Conservation (phyloP, 2,888 invertebrate genomes). For the Torymus aiolomorphi region DNA sequence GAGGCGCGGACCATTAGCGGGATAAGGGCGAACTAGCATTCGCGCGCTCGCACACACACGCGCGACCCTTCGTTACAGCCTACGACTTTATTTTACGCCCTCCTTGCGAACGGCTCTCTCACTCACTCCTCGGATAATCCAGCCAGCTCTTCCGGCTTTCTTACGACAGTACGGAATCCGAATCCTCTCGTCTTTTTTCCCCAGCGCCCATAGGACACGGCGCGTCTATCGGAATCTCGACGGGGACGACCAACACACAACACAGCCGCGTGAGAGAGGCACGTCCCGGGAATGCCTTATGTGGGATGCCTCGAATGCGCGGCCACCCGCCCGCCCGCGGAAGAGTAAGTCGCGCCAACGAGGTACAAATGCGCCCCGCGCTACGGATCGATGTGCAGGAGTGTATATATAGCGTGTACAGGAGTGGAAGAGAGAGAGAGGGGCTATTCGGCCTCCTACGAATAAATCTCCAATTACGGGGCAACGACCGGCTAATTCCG, state of each 20-base stretch:
- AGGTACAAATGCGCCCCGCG: conserved; percentile 33
- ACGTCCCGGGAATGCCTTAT: conserved; percentile 34
- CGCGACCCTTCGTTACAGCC: conserved; percentile 24
- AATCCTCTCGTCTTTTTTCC: too few relatives aligned
- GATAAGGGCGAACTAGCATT: background rate
- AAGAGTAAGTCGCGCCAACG: background rate
- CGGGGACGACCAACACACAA: too few relatives aligned
- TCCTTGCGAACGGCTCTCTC: background rate
- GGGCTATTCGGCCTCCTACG: background rate
- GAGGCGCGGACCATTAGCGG: conserved; percentile 44
- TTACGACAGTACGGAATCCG: too few relatives aligned
- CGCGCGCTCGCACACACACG: too few relatives aligned
- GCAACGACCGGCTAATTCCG: conserved; percentile 44
- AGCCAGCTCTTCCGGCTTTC: conserved; percentile 16
- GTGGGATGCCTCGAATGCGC: background rate
- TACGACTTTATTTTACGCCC: conserved; percentile 41
- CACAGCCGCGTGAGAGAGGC: too few relatives aligned
- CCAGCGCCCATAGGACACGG: too few relatives aligned
- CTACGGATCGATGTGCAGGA: conserved; percentile 21
- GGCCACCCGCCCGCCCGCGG: too few relatives aligned
- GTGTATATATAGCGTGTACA: too few relatives aligned
- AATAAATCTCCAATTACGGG: conserved; percentile 51
- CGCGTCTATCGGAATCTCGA: too few relatives aligned
- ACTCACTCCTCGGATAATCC: conserved; percentile 40
- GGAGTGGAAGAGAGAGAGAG: background rate